Evolutionary conservation across 2,113 vertebrate genomes (phyloP).

Genomic region (Zootoca vivipara): DNA sequence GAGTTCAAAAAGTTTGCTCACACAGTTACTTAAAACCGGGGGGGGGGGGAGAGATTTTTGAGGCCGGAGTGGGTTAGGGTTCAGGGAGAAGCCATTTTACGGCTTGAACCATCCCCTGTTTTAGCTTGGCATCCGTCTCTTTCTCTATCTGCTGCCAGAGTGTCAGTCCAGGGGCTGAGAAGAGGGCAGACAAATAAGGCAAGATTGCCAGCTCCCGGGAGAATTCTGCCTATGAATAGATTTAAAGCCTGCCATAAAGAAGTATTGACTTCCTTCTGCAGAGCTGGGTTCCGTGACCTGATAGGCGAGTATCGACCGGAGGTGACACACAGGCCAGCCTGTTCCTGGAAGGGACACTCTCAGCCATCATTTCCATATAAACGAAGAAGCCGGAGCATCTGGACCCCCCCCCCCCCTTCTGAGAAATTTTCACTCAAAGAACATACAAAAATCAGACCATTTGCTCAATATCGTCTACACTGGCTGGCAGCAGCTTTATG

Average conservation of each 20-base stretch:
- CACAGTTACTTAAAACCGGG: not conserved
- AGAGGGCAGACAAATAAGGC: not conserved
- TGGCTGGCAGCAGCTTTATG: no score
- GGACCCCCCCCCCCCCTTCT: no score
- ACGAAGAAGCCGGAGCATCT: fast-evolving
- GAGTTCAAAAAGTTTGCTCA: not conserved
- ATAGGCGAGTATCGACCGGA: not conserved
- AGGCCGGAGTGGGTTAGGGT: no score
- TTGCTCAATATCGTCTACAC: no score
- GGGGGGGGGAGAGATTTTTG: no score
- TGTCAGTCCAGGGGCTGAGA: no score
- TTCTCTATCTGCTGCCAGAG: no score
- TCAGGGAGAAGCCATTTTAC: not conserved
- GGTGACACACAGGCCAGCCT: not conserved
- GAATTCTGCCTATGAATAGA: not conserved
- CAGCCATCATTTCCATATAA: not conserved
- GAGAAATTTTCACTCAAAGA: not conserved
- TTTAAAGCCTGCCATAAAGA: not conserved
- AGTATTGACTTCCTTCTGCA: not conserved
- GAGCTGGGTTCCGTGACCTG: not conserved
- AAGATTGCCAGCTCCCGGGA: not conserved
- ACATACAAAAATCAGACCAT: no score
- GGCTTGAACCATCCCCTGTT: not conserved
- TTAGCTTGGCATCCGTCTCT: not conserved
- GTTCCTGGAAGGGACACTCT: not conserved